phyloP scores from a whole-genome alignment of 2,113 vertebrate species.

The Meriones unguiculatus region DNA sequence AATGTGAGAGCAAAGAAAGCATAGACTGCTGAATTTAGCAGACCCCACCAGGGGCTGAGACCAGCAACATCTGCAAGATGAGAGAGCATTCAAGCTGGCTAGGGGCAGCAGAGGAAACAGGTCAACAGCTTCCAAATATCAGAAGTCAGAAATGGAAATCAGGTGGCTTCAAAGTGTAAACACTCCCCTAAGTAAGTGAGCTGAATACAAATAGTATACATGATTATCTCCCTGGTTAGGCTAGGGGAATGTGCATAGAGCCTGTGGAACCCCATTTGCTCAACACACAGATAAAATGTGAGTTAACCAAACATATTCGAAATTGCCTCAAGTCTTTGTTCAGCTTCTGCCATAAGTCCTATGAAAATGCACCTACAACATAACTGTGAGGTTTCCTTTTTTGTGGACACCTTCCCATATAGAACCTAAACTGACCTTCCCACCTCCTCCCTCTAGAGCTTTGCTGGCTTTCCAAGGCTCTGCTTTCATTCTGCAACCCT shows the following conservation, averaged over 20 bases:
- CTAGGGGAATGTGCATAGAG: background rate
- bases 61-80: background rate
- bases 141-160: background rate
- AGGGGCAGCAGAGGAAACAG: background rate
- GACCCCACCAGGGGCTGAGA: background rate
- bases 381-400: background rate
- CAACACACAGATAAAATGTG: background rate
- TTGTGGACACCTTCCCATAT: background rate
- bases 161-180: background rate
- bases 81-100: background rate
- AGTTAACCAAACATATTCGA: background rate
- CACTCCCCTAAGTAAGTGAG: background rate
- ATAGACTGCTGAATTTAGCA: background rate
- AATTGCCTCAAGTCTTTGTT: background rate
- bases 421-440: background rate
- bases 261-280: background rate
- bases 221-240: background rate
- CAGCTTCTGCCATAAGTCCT: background rate
- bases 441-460: background rate
- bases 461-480: background rate
- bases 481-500: background rate
- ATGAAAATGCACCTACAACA: background rate
- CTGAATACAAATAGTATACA: background rate
- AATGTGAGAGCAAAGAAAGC: background rate
- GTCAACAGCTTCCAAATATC: background rate